phyloP scores from a whole-genome alignment of 2,113 vertebrate species.

The Scytalopus superciliaris region DNA sequence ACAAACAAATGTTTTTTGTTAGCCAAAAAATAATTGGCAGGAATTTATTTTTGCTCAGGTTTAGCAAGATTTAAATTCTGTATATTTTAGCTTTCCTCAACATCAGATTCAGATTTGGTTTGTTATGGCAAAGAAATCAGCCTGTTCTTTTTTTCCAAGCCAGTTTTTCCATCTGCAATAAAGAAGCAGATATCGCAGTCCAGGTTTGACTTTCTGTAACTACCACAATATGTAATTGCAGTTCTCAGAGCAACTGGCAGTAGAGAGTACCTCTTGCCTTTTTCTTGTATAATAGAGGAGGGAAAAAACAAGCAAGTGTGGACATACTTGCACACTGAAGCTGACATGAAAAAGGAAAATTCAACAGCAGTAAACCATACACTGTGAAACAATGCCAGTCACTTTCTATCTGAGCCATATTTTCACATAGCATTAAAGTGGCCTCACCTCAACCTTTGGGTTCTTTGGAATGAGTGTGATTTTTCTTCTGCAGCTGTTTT shows the following conservation, averaged over 20 bases:
- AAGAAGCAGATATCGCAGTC: not conserved
- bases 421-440: not conserved
- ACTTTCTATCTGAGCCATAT: not conserved
- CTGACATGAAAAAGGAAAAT: not conserved
- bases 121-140: not conserved
- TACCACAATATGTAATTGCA: not conserved
- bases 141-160: not conserved
- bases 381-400: not conserved
- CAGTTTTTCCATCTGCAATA: not conserved
- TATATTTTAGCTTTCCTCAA: not conserved
- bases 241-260: not conserved
- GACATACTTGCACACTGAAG: not conserved
- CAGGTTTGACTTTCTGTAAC: not conserved
- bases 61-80: not conserved
- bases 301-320: not conserved
- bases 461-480: not conserved
- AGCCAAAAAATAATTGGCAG: not conserved
- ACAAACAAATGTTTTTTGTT: not conserved
- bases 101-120: not conserved
- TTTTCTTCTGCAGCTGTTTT: not conserved
- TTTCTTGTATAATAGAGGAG: not conserved
- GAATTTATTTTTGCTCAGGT: not conserved
- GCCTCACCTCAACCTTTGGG: not conserved
- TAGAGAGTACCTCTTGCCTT: not conserved
- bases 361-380: not conserved